Evolutionary conservation across 2,797 vertebrate species (phyloP), one percentile per base, ranked within the genome.

Genomic region (Aldrovandia affinis): DNA sequence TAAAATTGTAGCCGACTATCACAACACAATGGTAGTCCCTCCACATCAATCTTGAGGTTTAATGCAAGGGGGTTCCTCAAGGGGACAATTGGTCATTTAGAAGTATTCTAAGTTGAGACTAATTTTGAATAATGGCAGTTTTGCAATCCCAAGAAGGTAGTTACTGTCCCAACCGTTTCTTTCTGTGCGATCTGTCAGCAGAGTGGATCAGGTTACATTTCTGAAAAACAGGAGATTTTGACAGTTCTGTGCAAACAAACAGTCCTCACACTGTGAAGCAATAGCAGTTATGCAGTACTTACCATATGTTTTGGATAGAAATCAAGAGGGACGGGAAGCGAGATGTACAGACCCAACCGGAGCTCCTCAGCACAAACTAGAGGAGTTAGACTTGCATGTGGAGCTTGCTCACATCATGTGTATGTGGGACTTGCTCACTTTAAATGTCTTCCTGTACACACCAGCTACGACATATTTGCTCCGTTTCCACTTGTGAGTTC

Each of bases 141-240:
- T 78, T 77, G 80, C 68, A 81, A n/a, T 81, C 68, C 65, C n/a
- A 28, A 3, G 44, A 54, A 59, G 30, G 65, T 81, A 59, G 75
- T 61, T 81, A 81, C 79, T 59, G 63, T 14, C 80, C 12, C 20
- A 28, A 20, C n/a, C 42, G 54, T 44, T n/a, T 84, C 30, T 36
- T 44, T 70, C 59, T 42, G 8, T 57, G 55, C 12, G 18, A 2
- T 70, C 28, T 4, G 14, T 20, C 68, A 80, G 54, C 6, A n/a
- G 77, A 61, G 59, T 44, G 77, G 50, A 63, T 81, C 57, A 55
- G 65, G 39, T 85, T 81, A 81, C 52, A 61, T 68, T 77, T 77
- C 77, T 30, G 44, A 70, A 59, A 75, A 85, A 85, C 52, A 77
- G 68, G 68, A 85, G 36, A 68, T 81, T 82, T 82, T 63, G 42